phyloP scores from a whole-genome alignment of 64 coral and sea anemone species.

The Actinia equina region DNA sequence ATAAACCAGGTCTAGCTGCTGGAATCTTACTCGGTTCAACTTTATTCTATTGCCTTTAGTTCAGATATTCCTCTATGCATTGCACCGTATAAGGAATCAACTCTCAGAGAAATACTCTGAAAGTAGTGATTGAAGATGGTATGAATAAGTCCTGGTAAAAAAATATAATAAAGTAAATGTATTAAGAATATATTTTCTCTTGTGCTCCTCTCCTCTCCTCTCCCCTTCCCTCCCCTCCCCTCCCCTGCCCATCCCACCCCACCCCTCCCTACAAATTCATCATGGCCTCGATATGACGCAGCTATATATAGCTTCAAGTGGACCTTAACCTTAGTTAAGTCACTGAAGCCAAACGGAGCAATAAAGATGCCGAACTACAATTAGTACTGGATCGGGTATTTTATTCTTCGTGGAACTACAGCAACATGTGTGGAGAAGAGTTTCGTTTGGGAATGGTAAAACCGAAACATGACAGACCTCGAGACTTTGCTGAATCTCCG shows the following conservation, averaged over 20 bases:
- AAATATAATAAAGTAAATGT: too few relatives aligned
- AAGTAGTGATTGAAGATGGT: not conserved
- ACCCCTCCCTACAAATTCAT: too few relatives aligned
- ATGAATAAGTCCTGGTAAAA: too few relatives aligned
- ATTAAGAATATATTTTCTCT: too few relatives aligned
- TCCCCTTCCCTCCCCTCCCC: too few relatives aligned
- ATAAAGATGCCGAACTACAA: not conserved
- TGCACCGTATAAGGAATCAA: constrained; percentile 42
- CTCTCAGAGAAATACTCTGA: not conserved
- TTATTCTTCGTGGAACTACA: not conserved
- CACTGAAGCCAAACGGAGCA: too few relatives aligned
- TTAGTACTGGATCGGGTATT: not conserved
- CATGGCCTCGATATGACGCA: too few relatives aligned
- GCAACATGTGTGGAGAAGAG: constrained; percentile 24
- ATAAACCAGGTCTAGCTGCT: constrained; percentile 22
- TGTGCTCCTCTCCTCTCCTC: not conserved
- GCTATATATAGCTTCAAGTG: too few relatives aligned
- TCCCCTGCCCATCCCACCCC: too few relatives aligned
- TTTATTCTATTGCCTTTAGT: constrained; percentile 38
- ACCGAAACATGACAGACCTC: constrained; percentile 14
- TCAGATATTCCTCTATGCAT: constrained; percentile 48
- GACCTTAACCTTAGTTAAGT: too few relatives aligned
- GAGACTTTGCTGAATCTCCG: constrained; percentile 41
- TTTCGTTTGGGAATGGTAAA: constrained; percentile 28
- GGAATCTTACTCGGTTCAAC: not conserved